A percentile compares a stretch with the other conserved stretches of the same genome.
phyloP scores from a whole-genome alignment of 2,113 vertebrate genomes.

The Petromus typicus region DNA sequence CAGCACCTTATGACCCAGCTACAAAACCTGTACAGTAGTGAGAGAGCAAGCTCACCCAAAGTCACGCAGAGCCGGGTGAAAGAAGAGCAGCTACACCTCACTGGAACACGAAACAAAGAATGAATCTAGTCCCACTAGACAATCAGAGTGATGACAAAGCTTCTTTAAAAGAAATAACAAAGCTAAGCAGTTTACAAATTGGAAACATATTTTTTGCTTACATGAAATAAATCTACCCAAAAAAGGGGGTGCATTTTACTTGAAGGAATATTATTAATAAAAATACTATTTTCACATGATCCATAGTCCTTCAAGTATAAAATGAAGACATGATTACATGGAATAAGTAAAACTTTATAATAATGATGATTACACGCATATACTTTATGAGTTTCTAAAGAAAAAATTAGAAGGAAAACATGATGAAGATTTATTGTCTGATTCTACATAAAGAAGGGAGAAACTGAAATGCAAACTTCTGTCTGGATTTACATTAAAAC shows the following conservation, averaged over 20 bases:
- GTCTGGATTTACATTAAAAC: constrained; percentile 25
- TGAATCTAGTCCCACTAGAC: neutral
- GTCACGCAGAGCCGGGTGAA: neutral
- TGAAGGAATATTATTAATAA: neutral
- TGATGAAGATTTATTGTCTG: neutral
- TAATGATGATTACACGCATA: neutral
- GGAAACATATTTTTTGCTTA: neutral
- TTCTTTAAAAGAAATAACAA: neutral
- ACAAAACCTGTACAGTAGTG: neutral
- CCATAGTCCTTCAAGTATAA: neutral
- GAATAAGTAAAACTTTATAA: neutral
- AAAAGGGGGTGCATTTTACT: neutral
- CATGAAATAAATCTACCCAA: neutral
- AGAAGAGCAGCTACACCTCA: neutral
- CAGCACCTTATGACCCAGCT: neutral
- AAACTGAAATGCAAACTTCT: constrained; percentile 40
- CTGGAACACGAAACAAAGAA: neutral
- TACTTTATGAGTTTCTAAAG: neutral
- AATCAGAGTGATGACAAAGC: neutral
- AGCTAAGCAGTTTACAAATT: constrained; percentile 1
- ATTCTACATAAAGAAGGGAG: constrained; percentile 12
- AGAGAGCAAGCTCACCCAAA: neutral
- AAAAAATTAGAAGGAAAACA: constrained; percentile 28
- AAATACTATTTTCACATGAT: neutral
- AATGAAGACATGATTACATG: neutral